Evolutionary conservation across 1,140 invertebrate genomes (phyloP).

Genomic region (Fopius arisanus): DNA sequence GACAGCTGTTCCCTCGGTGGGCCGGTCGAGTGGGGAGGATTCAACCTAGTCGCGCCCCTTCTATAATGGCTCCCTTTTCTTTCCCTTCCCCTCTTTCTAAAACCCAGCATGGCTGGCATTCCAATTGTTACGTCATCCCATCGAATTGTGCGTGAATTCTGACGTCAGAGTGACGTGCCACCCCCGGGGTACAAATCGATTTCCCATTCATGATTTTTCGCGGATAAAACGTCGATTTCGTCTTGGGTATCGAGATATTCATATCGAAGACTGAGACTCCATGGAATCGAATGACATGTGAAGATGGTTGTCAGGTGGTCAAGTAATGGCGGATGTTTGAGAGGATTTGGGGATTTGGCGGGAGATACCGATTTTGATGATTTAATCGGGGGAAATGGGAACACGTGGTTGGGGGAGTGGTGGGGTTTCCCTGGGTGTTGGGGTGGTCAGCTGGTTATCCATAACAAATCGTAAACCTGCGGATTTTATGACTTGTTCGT

Average conservation of each 20-base stretch:
- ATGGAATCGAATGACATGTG: too few relatives aligned
- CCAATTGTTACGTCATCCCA: conserved; percentile 36
- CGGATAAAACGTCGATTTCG: too few relatives aligned
- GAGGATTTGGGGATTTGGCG: neutral
- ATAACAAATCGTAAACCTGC: conserved; percentile 53
- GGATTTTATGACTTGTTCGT: conserved; percentile 58
- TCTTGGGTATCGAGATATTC: too few relatives aligned
- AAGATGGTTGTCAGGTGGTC: too few relatives aligned
- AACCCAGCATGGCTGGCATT: conserved; percentile 60
- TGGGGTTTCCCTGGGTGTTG: conserved; percentile 40
- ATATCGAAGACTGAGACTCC: too few relatives aligned
- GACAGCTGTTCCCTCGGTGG: conserved; percentile 66
- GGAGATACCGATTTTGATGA: too few relatives aligned
- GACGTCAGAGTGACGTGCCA: too few relatives aligned
- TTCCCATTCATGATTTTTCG: too few relatives aligned
- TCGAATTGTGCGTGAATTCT: neutral
- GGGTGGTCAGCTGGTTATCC: conserved; percentile 45
- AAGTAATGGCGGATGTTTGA: conserved; percentile 37
- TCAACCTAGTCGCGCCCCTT: conserved; percentile 67
- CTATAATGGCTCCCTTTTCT: conserved; percentile 67
- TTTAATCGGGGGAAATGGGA: conserved; percentile 12
- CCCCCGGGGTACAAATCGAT: too few relatives aligned
- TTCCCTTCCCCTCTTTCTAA: conserved; percentile 58
- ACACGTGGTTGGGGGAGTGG: conserved; percentile 17
- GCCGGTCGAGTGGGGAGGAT: conserved; percentile 64